These are phyloP conservation scores for Semotilus atromaculatus DNA, from an alignment of 2,797 vertebrate species.

Conservation along the genomic window DNA sequence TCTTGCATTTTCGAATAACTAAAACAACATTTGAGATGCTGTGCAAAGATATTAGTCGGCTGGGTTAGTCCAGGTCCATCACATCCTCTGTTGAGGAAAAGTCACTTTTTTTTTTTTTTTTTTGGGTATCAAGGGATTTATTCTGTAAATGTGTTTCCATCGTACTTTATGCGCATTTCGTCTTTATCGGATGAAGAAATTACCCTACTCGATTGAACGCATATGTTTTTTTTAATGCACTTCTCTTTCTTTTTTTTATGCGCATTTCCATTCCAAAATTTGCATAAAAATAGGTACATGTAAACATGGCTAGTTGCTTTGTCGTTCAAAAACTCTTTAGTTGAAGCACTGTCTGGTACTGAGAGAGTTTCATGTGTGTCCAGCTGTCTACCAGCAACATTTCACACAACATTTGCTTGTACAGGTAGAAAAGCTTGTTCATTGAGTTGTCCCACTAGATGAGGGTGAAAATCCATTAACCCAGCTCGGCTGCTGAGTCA, in stretches of 20 bases:
- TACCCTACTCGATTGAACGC: no score
- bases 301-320: neutral
- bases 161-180: neutral
- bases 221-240: neutral
- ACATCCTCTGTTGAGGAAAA: no score
- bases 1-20: no score
- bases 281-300: neutral
- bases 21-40: no score
- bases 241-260: no score
- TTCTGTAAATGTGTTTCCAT: neutral
- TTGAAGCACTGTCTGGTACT: neutral
- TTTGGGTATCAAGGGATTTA: neutral
- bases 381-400: neutral
- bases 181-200: neutral
- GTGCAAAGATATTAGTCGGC: no score
- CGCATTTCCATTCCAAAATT: neutral
- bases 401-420: neutral
- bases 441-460: constrained; percentile 14
- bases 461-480: constrained; percentile 42
- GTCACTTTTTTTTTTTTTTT: no score
- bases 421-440: constrained; percentile 14
- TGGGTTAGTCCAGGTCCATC: no score
- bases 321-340: neutral
- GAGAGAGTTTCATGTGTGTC: neutral
- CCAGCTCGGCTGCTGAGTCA: constrained; percentile 32